phyloP scores from a whole-genome alignment of 2,797 vertebrate genomes.

The Aselliscus stoliczkanus region DNA sequence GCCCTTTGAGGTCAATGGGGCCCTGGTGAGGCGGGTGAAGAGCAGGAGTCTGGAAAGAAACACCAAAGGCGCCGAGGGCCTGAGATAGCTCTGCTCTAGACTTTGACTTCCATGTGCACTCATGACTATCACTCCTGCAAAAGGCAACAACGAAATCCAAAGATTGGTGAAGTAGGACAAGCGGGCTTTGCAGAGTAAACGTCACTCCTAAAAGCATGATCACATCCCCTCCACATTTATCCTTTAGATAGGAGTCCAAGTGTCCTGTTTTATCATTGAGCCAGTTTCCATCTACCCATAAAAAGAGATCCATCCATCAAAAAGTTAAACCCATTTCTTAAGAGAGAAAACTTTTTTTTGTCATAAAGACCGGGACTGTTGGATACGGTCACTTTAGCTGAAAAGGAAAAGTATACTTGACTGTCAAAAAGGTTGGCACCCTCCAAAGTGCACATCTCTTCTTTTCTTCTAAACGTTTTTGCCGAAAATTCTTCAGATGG shows the following conservation, averaged over 20 bases:
- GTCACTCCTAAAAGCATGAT: neutral
- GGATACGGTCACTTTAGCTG: neutral
- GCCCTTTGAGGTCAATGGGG: conserved; percentile 56
- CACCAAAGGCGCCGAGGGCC: neutral
- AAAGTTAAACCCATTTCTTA: neutral
- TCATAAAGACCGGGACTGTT: neutral
- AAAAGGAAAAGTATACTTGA: neutral
- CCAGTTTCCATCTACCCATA: neutral
- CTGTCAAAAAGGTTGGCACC: neutral
- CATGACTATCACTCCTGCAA: neutral
- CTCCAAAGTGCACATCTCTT: neutral
- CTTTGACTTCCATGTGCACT: neutral
- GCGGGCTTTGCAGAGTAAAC: neutral
- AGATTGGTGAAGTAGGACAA: neutral
- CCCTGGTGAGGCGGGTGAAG: neutral
- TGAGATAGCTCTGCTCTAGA: neutral
- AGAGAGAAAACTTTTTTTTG: neutral
- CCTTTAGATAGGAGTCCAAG: neutral
- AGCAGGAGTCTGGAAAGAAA: neutral
- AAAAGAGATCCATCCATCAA: neutral
- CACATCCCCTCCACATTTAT: neutral
- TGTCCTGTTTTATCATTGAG: neutral
- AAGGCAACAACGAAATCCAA: neutral
- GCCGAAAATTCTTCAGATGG: neutral
- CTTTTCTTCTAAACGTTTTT: neutral